These are phyloP conservation scores for Acestrorhynchus altus DNA, from an alignment of 2,797 vertebrate genomes.

Conservation along the genomic window DNA sequence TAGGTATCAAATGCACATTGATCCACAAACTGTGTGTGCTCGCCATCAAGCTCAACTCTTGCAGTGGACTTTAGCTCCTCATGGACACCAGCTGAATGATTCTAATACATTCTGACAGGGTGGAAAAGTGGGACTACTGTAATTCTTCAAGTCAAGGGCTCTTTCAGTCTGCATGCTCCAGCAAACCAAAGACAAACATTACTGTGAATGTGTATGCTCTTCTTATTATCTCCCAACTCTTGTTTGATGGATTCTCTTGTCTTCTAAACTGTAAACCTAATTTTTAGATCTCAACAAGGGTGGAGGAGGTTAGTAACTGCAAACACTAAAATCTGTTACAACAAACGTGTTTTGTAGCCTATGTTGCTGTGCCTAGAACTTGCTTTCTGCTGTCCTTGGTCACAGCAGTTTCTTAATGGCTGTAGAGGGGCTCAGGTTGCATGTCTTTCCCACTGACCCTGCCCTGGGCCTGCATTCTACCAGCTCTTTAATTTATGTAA, in stretches of 20 bases:
- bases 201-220: neutral
- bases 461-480: constrained; percentile 41
- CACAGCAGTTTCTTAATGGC: constrained; percentile 58
- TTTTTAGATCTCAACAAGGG: neutral
- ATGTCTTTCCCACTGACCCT: constrained; percentile 59
- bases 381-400: constrained; percentile 43
- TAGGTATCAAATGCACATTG: neutral
- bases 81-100: constrained; percentile 9
- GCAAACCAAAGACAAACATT: constrained; percentile 9
- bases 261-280: neutral
- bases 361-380: constrained; percentile 8
- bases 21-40: neutral
- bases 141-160: constrained; percentile 16
- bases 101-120: neutral
- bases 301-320: neutral
- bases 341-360: neutral
- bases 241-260: constrained; percentile 5
- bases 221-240: neutral
- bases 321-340: neutral
- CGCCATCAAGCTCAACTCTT: neutral
- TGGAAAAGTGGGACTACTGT: constrained; percentile 22
- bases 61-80: constrained; percentile 1
- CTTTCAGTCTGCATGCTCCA: neutral
- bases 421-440: constrained; percentile 62
- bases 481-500: constrained; percentile 68